Evolutionary conservation across 2,797 vertebrate genomes (phyloP).

Genomic region (Benthosema pterotum): DNA sequence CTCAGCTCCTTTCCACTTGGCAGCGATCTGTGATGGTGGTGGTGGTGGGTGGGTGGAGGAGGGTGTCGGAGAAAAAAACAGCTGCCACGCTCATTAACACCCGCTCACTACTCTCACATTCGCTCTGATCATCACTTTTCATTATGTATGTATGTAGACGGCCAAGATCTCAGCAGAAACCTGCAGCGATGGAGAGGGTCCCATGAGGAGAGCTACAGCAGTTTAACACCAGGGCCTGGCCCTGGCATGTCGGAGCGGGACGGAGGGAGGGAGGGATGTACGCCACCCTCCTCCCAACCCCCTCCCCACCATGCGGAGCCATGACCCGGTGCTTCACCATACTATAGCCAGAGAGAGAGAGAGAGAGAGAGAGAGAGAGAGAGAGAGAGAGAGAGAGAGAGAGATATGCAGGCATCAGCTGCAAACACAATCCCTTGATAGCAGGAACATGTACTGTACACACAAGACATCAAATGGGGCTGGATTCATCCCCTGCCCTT

Average conservation of each 20-base stretch:
- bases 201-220: conserved; percentile 19
- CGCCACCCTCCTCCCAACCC: no score
- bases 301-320: conserved; percentile 2
- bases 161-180: conserved; percentile 21
- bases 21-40: conserved; percentile 29
- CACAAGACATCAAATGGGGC: no score
- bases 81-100: conserved; percentile 53
- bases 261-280: no score
- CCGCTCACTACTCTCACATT: conserved; percentile 37
- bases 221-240: conserved; percentile 36
- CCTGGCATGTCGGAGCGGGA: conserved; percentile 8
- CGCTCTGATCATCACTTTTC: conserved; percentile 67
- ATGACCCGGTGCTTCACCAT: conserved; percentile 31
- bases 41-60: no score
- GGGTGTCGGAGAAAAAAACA: conserved; percentile 47
- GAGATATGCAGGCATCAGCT: no score
- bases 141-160: conserved; percentile 37
- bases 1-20: conserved; percentile 30
- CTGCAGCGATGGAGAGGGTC: background rate
- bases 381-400: no score
- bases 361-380: conserved; percentile 1
- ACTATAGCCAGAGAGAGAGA: conserved; percentile 22
- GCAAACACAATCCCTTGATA: no score
- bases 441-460: no score
- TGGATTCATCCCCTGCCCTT: no score